Evolutionary conservation across 2,113 vertebrate species (phyloP), one percentile per base, ranked within the genome.

Genomic region (Nyctibius bracteatus): DNA sequence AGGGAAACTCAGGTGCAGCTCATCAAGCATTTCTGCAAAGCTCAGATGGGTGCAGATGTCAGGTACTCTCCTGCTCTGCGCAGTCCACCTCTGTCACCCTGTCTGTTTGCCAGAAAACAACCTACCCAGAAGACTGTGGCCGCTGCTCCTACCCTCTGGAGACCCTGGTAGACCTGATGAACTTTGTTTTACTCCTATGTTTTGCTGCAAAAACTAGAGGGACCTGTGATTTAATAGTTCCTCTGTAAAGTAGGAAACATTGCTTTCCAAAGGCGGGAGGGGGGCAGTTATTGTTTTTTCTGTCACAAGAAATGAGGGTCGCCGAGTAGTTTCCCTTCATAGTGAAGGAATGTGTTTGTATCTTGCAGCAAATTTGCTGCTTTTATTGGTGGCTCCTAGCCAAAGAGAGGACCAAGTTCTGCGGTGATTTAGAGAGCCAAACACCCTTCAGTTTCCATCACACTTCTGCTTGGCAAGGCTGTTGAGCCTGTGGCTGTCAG

Each of bases 121-220:
- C 91, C 91, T 4, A 63, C 65, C 54, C 96, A 95, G 66, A 96
- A 94, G 87, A 92, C 73, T 3, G 6, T 33, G 28, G 5, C 74
- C 33, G 46, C 79, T 18, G 93, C 92, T 43, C 78, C 92, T 1
- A 23, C 98, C 3, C 93, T 99, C 86, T 99, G 99, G 99, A 99
- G 99, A 94, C 99, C 99, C 5, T 99, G 99, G 99, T 98, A 98
- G 97, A 98, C 14, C 79, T 62, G 44, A 39, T 72, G 90, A 88
- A 68, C 82, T 62, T 25, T 20, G 33, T 39, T 31, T 70, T 67
- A 25, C 37, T 22, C 46, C 44, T 27, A 4, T 30, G 27, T 57
- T 75, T 49, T 68, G 57, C 80, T 28, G 33, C 73, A 55, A 83
- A 89, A 61, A 78, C 90, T 67, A 96, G 94, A 96, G 94, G 96